Percentiles rank a stretch among this genome's conserved stretches.
These are phyloP conservation scores for Micromys minutus DNA, from an alignment of 2,113 vertebrate species.

Conservation along the genomic window DNA sequence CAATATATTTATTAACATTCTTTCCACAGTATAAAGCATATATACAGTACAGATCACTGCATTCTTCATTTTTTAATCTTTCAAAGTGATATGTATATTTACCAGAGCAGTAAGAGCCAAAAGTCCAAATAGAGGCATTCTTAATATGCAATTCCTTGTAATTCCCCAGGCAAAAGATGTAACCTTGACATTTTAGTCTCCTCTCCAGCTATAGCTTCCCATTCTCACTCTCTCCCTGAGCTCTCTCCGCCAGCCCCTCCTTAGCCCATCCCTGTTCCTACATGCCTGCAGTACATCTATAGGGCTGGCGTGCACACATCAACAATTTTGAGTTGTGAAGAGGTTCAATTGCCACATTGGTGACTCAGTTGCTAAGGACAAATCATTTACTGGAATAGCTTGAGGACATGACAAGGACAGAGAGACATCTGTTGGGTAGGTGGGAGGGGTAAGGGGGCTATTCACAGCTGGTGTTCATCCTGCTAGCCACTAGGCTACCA, in stretches of 20 bases:
- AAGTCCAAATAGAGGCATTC: conserved; percentile 77
- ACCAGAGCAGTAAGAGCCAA: conserved; percentile 73
- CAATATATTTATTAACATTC: conserved; percentile 86
- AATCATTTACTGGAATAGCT: conserved; percentile 87
- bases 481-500: conserved; percentile 87
- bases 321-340: conserved; percentile 89
- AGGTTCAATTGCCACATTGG: conserved; percentile 87
- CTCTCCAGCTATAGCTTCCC: not conserved
- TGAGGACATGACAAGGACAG: conserved; percentile 89
- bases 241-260: conserved; percentile 49
- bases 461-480: conserved; percentile 88
- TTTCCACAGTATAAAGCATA: conserved; percentile 83
- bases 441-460: conserved; percentile 74
- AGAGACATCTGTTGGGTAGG: conserved; percentile 88
- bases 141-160: conserved; percentile 80
- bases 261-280: not conserved
- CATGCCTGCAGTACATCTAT: conserved; percentile 37
- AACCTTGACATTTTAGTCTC: conserved; percentile 84
- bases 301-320: conserved; percentile 82
- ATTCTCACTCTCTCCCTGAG: conserved; percentile 54
- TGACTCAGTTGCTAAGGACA: conserved; percentile 86
- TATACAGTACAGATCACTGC: conserved; percentile 85
- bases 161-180: conserved; percentile 82
- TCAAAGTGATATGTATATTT: conserved; percentile 83
- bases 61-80: conserved; percentile 86